Base-by-base conservation (phyloP, 2,113 vertebrate genomes). In the Vireo altiloquus region DNA sequence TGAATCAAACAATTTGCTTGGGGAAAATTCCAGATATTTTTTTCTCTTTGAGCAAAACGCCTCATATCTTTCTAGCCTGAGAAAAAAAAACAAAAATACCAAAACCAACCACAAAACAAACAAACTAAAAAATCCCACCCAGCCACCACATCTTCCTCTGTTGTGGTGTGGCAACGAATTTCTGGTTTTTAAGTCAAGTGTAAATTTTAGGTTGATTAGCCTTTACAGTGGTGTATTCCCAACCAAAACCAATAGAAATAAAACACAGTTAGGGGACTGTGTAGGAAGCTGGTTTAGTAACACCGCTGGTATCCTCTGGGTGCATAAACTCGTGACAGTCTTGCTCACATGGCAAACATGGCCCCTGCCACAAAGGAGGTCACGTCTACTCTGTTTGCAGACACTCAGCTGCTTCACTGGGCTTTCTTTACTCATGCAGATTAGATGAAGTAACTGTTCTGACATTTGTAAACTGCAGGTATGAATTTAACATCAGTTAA, bases 331-430 rank as follows among this genome's bases (percentile, higher is more conserved):
- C 21, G 12, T 0, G 6, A 30, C 18, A n/a, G 1, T 24, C 40
- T 35, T 54, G 37, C 2, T 54, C 22, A 24, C 3, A 3, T 7
- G 19, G 24, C 3, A 9, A 86, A 20, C 0, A 0, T 15, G 42
- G 5, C 2, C 4, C 31, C 14, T 25, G 5, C 6, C 20, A 50
- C 27, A 35, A 37, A 59, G 21, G 9, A 35, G 44, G 23, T 39
- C 11, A 10, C 2, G 6, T 61, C 50, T 30, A 8, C 30, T 61
- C 39, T 21, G 11, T 70, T 53, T 52, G 23, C 33, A 66, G 17
- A 11, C 6, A 8, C 17, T 61, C 30, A 49, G 27, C 57, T 72
- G 13, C 9, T 46, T 35, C 17, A 6, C 2, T 35, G 65, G 16
- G 18, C 28, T 60, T 69, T 82, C 85, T 88, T 23, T 5, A 50